Percentiles rank a stretch among this genome's conserved stretches.
Conservation (phyloP, 2,797 vertebrate species). For the Glossophaga mutica region DNA sequence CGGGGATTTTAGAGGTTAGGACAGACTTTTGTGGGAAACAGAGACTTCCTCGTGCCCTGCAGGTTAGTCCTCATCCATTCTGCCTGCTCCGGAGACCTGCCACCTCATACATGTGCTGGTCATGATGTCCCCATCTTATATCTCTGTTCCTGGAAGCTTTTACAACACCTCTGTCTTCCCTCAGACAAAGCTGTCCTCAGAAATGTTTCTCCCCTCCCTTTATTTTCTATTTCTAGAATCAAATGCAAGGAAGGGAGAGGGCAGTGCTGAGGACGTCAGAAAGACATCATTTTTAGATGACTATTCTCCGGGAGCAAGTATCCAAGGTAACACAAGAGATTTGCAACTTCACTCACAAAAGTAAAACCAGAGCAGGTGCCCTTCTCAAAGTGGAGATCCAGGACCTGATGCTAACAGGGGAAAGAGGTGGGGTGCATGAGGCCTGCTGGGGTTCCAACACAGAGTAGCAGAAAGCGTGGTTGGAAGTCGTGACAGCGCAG, state of each 20-base stretch:
- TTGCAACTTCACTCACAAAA: background rate
- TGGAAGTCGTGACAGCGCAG: background rate
- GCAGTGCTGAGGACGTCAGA: accelerated
- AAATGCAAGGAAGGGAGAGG: background rate
- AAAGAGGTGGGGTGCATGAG: background rate
- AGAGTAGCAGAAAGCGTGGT: background rate
- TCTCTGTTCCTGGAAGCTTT: background rate
- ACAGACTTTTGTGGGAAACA: background rate
- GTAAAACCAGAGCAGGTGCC: background rate
- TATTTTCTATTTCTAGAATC: conserved; percentile 17
- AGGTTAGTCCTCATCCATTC: background rate
- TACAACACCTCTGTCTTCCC: background rate
- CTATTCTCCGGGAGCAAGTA: accelerated
- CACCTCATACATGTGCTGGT: background rate
- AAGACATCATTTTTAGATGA: background rate
- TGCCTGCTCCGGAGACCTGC: background rate
- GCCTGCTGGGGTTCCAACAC: background rate
- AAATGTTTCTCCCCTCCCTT: background rate
- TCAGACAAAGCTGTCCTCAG: background rate
- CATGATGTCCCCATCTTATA: accelerated
- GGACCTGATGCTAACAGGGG: background rate
- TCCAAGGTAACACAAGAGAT: background rate
- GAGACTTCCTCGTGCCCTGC: background rate
- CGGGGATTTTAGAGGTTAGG: background rate
- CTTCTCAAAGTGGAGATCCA: background rate